A percentile compares a stretch with the other conserved stretches of the same genome.
Evolutionary conservation across 2,113 vertebrate genomes (phyloP).

Genomic region (Vicugna pacos): DNA sequence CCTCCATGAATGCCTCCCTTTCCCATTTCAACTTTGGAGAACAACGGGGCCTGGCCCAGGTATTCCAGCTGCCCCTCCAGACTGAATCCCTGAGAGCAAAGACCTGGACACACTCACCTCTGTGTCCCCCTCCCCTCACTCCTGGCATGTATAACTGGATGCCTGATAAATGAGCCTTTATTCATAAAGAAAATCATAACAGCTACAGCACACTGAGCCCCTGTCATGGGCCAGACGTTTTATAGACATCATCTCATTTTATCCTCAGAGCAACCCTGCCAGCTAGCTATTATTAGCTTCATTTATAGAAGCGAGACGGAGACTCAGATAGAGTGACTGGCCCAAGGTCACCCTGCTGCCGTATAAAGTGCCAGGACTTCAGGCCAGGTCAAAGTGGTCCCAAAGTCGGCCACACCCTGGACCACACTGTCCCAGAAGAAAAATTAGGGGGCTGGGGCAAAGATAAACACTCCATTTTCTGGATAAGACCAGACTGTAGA

Average conservation of each 20-base stretch:
- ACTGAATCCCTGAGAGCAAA: background rate
- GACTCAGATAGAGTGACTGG: background rate
- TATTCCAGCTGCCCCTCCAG: background rate
- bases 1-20: background rate
- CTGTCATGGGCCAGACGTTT: background rate
- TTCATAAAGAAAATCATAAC: background rate
- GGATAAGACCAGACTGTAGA: background rate
- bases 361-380: background rate
- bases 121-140: background rate
- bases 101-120: accelerated
- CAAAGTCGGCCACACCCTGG: accelerated
- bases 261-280: background rate
- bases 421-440: background rate
- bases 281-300: background rate
- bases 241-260: background rate
- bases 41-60: accelerated
- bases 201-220: background rate
- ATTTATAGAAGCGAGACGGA: background rate
- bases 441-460: background rate
- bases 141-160: accelerated
- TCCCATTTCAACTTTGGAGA: background rate
- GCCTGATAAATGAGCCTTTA: background rate
- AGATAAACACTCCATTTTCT: background rate
- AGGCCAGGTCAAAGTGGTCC: background rate
- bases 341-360: constrained; percentile 52